phyloP scores from a whole-genome alignment of 2,797 vertebrate species.

The Chaetophractus vellerosus region DNA sequence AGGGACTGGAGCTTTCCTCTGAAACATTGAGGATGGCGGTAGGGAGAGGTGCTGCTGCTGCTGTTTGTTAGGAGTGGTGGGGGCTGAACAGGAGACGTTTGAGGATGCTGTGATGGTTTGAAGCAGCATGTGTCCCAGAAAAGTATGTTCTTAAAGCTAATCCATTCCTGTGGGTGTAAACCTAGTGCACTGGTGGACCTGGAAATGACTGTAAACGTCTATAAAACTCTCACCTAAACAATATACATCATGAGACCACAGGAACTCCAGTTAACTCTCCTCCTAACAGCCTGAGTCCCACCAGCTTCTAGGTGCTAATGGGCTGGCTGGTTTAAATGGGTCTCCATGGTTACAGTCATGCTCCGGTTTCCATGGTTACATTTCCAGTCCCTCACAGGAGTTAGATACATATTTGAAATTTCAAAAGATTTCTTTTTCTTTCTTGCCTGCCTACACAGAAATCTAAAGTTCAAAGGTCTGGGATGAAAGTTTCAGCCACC shows the following conservation, averaged over 20 bases:
- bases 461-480: conserved; percentile 38
- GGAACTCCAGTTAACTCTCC: conserved; percentile 43
- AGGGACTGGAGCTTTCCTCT: not conserved
- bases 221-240: conserved; percentile 45
- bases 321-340: conserved; percentile 81
- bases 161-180: no score
- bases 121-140: no score
- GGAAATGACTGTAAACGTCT: conserved; percentile 27
- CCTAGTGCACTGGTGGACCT: not conserved
- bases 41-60: not conserved
- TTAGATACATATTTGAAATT: conserved; percentile 77
- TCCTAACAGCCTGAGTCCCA: conserved; percentile 35
- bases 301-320: conserved; percentile 55
- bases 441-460: conserved; percentile 56
- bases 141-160: no score
- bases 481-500: conserved; percentile 69
- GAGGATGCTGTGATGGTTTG: not conserved
- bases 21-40: not conserved
- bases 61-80: not conserved
- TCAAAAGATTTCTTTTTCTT: conserved; percentile 64
- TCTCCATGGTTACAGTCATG: conserved; percentile 84
- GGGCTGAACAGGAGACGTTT: not conserved
- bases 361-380: conserved; percentile 84
- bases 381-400: conserved; percentile 63
- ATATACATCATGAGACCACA: conserved; percentile 37